phyloP scores from a whole-genome alignment of 2,113 vertebrate genomes.

The Stegostoma tigrinum region DNA sequence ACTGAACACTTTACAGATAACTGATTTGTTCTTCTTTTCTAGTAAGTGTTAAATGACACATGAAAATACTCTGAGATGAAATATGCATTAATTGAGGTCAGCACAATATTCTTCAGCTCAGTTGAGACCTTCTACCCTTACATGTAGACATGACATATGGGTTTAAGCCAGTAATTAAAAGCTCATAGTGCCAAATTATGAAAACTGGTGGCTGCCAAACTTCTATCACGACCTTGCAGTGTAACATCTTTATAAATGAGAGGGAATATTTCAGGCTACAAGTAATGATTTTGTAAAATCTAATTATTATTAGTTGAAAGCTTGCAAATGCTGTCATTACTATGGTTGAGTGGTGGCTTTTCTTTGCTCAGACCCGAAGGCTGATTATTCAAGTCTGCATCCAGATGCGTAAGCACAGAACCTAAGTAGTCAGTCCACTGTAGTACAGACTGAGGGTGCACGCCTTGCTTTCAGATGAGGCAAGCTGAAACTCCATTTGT shows the following conservation, averaged over 20 bases:
- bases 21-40: not conserved
- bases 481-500: not conserved
- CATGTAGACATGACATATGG: not conserved
- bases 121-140: not conserved
- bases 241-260: not conserved
- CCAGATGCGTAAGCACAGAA: not conserved
- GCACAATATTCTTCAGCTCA: not conserved
- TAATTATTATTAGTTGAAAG: not conserved
- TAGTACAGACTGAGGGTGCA: not conserved
- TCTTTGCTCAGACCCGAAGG: not conserved
- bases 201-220: not conserved
- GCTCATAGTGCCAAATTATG: not conserved
- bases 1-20: not conserved
- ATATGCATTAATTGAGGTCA: not conserved
- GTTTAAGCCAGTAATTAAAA: not conserved
- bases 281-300: not conserved
- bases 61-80: not conserved
- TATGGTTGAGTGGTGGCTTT: not conserved
- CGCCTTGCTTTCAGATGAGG: not conserved
- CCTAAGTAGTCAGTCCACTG: not conserved
- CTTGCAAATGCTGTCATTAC: not conserved
- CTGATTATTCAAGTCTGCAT: not conserved
- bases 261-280: not conserved
- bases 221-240: not conserved
- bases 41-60: not conserved